Evolutionary conservation across 2,113 vertebrate genomes (phyloP), one percentile per base, ranked within the genome.

Genomic region (Tychaedon coryphoeus): DNA sequence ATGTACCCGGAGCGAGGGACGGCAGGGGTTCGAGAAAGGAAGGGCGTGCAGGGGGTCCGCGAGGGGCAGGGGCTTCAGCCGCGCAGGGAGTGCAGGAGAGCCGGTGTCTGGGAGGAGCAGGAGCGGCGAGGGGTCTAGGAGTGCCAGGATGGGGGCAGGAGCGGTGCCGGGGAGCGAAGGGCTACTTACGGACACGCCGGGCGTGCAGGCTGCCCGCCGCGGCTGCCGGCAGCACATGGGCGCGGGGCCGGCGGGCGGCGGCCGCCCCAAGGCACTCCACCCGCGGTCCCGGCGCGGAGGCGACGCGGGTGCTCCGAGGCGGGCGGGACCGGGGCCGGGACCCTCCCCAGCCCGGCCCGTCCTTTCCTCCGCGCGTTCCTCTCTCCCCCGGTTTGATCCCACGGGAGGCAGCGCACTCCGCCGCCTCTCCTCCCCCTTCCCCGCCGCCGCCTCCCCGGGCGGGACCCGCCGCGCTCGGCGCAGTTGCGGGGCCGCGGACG

Each of bases 131-230:
- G 31, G 12, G 10, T 24, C 31, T 43, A 8, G 20, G 43, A 19
- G 34, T 17, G 38, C 56, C 33, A 19, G n/a, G n/a, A 28, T 26
- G 66, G 25, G 45, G 29, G n/a, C 22, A 26, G 57, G 29, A 28
- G 33, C 33, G 25, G 64, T 53, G 73, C 34, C 28, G 34, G 28
- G 19, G 48, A 73, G 61, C 19, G 50, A 45, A 40, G 19, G 24
- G 38, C n/a, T 92, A 95, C 94, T 95, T 92, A 95, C 94, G 60
- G 86, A 50, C 65, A 64, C 38, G 43, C 86, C 48, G 69, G 54
- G 72, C 17, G n/a, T 56, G 33, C 62, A 66, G 31, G 8, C 43
- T 83, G 79, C 80, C 72, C 54, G 58, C 84, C 77, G 67, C 73
- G n/a, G 56, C 71, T 90, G 62, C 62, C 61, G 62, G 76, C 50